Base-by-base conservation (phyloP, 2,797 vertebrate species). In the Sebastolobus altivelis region DNA sequence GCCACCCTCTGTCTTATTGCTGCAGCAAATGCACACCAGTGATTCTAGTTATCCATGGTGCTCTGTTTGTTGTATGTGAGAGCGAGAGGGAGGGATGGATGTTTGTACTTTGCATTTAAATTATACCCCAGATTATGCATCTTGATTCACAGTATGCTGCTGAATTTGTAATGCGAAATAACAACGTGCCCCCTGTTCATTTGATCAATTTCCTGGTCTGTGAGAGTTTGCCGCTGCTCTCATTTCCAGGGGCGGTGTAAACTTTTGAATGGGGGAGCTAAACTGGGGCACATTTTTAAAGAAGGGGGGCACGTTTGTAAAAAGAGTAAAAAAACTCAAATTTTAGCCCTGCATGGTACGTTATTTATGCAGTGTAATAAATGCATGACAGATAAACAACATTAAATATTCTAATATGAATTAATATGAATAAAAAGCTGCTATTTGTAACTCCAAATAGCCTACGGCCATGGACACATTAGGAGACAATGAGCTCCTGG, bases 91-190 rank as follows among this genome's bases (percentile, higher is more conserved):
- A 72, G 89, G 61, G 31, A 73, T 40, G 62, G 14, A 49, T 86
- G 85, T 87, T 91, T 91, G 80, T 88, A 91, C 81, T 92, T 89
- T 90, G 91, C 90, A 90, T 94, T 92, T 88, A 91, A 93, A 94
- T 92, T 69, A 88, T 72, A 66, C 18, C 59, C 79, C 62, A 76
- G 81, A 91, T 92, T 88, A 90, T 84, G 87, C 80, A 84, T 88
- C 77, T 89, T 91, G 79, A 82, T 86, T 86, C 80, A 86, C 77
- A 72, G 86, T 74, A 58, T 14, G 60, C 74, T 37, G 75, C 33
- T 80, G 88, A 85, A 89, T 87, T 81, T 81, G 77, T 89, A 84
- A 90, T 88, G 86, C 1, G 61, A 80, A 89, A 93, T 74, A 77
- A 84, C 69, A 82, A 40, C 8, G 46, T 75, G 70, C 8, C 63